Conservation (phyloP, 2,797 vertebrate genomes). For the Poeciliopsis infans region DNA sequence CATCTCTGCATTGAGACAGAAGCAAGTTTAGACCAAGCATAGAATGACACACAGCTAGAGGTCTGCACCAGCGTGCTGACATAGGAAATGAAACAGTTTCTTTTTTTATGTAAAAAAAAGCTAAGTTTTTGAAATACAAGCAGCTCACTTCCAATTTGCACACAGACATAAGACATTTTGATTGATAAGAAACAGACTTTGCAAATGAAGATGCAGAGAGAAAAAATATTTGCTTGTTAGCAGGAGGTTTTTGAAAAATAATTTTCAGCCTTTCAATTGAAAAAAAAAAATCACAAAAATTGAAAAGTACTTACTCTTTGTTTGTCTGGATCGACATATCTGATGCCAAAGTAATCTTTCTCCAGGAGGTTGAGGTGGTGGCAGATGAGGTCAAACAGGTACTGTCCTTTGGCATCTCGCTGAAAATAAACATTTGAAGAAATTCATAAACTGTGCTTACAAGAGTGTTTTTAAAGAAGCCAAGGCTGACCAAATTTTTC, state of each 20-base stretch:
- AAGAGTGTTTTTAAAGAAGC: neutral
- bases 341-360: slow-evolving; percentile 97
- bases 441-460: neutral
- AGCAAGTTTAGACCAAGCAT: neutral
- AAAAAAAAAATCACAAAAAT: neutral
- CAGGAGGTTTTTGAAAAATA: neutral
- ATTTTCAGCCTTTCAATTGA: neutral
- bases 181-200: neutral
- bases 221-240: neutral
- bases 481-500: neutral
- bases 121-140: neutral
- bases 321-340: slow-evolving; percentile 96
- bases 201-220: neutral
- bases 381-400: slow-evolving; percentile 95
- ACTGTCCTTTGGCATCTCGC: slow-evolving; percentile 96
- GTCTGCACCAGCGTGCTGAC: neutral
- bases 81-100: neutral
- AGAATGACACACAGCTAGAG: neutral
- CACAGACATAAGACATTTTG: neutral
- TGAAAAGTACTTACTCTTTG: slow-evolving; percentile 85
- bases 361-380: slow-evolving; percentile 97
- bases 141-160: neutral
- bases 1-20: neutral
- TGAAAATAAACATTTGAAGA: slow-evolving; percentile 68
- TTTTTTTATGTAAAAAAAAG: too few relatives aligned